Evolutionary conservation across 1,140 invertebrate species (phyloP).

Genomic region (Platyscapa corneri): DNA sequence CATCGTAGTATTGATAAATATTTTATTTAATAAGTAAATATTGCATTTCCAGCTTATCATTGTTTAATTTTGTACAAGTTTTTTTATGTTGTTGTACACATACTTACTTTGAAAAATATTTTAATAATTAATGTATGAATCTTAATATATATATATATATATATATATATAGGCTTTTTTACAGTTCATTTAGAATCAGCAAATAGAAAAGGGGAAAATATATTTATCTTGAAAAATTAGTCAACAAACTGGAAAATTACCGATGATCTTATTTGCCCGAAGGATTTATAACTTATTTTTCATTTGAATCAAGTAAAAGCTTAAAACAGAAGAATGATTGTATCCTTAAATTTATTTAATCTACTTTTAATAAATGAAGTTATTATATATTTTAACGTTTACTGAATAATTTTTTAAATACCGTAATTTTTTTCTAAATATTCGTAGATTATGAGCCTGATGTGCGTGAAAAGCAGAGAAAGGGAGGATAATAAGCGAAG

Average conservation of each 20-base stretch:
- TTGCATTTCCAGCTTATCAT: too few species aligned
- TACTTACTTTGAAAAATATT: too few species aligned
- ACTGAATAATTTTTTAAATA: neutral
- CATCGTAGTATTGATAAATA: too few species aligned
- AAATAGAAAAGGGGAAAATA: neutral
- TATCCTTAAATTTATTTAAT: neutral
- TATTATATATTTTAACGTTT: neutral
- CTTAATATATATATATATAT: too few species aligned
- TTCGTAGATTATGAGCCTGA: neutral
- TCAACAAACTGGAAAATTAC: neutral
- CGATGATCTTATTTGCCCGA: too few species aligned
- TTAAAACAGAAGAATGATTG: neutral
- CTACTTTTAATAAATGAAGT: neutral
- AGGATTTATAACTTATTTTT: neutral
- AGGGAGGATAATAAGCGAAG: neutral
- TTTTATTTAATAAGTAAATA: too few species aligned
- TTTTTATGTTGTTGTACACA: too few species aligned
- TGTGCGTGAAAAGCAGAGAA: neutral
- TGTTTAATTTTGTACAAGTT: too few species aligned
- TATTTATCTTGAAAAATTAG: neutral
- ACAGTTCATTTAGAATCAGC: neutral
- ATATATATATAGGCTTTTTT: too few species aligned
- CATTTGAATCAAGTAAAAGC: neutral
- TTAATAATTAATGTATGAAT: too few species aligned
- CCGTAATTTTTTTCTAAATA: neutral